Evolutionary conservation across 2,797 vertebrate species (phyloP).

Genomic region (Sciurus carolinensis): DNA sequence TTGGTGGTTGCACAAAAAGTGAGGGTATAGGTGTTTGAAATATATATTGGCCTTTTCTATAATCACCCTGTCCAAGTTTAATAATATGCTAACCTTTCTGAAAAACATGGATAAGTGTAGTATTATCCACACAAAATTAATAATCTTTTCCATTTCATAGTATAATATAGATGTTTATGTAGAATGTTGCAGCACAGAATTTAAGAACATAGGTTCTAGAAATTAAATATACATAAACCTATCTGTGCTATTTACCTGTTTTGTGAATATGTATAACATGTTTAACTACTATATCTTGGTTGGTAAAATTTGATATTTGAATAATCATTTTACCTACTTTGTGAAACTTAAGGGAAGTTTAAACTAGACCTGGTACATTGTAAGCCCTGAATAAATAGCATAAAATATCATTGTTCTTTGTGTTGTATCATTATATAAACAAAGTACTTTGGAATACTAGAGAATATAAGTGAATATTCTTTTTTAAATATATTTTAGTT

Average conservation of each 20-base stretch:
- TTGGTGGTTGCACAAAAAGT: neutral
- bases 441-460: neutral
- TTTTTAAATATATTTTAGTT: too few relatives aligned
- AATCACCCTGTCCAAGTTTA: neutral
- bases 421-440: neutral
- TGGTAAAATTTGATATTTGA: neutral
- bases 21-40: neutral
- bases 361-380: neutral
- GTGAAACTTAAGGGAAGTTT: neutral
- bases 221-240: neutral
- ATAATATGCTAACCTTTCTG: neutral
- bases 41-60: neutral
- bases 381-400: neutral
- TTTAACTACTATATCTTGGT: neutral
- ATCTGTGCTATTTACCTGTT: neutral
- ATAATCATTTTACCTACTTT: neutral
- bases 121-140: neutral
- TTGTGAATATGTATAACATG: neutral
- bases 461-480: neutral
- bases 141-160: neutral
- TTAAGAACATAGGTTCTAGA: neutral
- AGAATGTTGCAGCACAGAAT: neutral
- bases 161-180: neutral
- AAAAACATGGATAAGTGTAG: neutral
- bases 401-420: neutral